These are phyloP conservation scores for Synanthedon tipuliformis DNA, from an alignment of 2,888 invertebrate species.

Conservation along the genomic window DNA sequence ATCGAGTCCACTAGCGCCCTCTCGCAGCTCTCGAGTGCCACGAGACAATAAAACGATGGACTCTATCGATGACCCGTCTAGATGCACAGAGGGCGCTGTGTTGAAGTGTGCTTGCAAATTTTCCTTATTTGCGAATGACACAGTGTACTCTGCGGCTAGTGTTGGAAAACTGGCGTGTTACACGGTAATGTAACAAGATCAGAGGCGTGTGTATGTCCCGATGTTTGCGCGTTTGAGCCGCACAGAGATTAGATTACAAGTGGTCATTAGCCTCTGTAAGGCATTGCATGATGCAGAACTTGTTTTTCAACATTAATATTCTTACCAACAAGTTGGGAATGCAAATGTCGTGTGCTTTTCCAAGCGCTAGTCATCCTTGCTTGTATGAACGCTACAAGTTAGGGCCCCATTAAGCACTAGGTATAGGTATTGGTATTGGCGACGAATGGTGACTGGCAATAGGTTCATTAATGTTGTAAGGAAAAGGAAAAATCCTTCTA, in stretches of 20 bases:
- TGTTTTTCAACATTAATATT: constrained; percentile 30
- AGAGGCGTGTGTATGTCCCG: constrained; percentile 19
- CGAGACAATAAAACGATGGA: not conserved
- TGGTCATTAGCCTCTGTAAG: constrained; percentile 49
- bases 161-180: not conserved
- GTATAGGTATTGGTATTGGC: too few species aligned
- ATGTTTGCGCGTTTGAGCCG: constrained; percentile 20
- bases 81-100: not conserved
- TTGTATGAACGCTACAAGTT: not conserved
- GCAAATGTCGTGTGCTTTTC: constrained; percentile 9
- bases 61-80: not conserved
- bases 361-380: not conserved
- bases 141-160: not conserved
- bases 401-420: too few species aligned
- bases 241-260: constrained; percentile 51
- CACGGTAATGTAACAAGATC: constrained; percentile 10
- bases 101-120: not conserved
- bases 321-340: constrained; percentile 8
- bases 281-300: constrained; percentile 33
- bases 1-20: constrained; percentile 6
- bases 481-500: too few species aligned
- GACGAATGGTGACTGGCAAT: too few species aligned
- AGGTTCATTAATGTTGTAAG: too few species aligned
- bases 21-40: constrained; percentile 4
- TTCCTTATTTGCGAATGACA: not conserved